Percentiles rank a stretch among this genome's conserved stretches.
phyloP scores from a whole-genome alignment of 2,797 vertebrate genomes.

The Bovichtus diacanthus region DNA sequence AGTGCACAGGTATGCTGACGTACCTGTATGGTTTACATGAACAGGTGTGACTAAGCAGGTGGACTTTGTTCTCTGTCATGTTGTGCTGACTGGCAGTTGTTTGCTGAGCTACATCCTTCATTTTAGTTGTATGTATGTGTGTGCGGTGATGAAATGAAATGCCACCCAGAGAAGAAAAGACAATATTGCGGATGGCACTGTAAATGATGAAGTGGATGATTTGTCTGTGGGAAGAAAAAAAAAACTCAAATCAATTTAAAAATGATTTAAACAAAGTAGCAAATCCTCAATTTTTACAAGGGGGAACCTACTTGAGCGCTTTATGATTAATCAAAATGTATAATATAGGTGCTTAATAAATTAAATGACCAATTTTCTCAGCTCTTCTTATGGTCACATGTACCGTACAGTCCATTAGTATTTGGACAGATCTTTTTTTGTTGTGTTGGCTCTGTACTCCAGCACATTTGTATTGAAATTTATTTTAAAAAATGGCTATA shows the following conservation, averaged over 20 bases:
- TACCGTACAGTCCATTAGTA: neutral
- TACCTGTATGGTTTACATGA: conserved; percentile 31
- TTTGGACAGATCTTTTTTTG: neutral
- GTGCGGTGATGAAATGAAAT: neutral
- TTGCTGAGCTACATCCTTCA: conserved; percentile 10
- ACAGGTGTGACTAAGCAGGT: conserved; percentile 16
- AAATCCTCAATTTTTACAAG: neutral
- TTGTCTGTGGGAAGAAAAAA: too few species aligned
- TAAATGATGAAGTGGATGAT: neutral
- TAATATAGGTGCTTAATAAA: neutral
- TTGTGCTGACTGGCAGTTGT: conserved; percentile 17
- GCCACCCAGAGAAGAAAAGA: neutral
- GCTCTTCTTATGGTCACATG: neutral
- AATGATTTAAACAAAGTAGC: neutral
- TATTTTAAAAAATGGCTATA: neutral
- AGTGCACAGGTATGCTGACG: conserved; percentile 65
- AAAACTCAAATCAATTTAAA: neutral
- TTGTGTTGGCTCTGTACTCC: neutral
- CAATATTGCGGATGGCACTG: neutral
- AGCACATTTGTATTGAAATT: neutral
- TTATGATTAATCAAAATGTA: neutral
- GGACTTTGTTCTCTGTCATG: conserved; percentile 48
- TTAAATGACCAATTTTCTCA: neutral
- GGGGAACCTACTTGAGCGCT: neutral
- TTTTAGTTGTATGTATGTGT: neutral